Conservation (phyloP, 2,797 vertebrate genomes). For the Cuculus canorus region DNA sequence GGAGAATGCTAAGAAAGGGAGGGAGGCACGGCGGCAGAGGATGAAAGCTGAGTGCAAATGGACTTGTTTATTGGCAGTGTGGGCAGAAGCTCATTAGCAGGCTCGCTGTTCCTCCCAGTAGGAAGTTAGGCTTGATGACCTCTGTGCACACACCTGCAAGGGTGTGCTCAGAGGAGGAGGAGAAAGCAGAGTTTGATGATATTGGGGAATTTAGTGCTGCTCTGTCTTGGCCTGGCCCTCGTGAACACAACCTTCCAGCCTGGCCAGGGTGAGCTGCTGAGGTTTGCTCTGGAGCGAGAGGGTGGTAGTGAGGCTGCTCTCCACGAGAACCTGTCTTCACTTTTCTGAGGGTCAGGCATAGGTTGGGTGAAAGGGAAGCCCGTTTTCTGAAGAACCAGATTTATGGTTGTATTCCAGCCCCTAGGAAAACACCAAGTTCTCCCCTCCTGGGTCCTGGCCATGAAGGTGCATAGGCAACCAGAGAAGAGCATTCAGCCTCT, state of each 20-base stretch:
- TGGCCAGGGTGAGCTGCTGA: not conserved
- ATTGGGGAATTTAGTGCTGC: not conserved
- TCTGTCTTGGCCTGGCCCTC: not conserved
- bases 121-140: too few species aligned
- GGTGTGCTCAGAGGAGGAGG: fast-evolving
- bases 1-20: not conserved
- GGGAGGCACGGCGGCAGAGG: not conserved
- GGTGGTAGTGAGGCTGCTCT: fast-evolving
- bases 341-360: not conserved
- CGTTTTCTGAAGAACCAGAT: not conserved
- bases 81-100: not conserved
- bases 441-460: not conserved
- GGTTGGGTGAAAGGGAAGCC: not conserved
- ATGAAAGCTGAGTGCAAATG: not conserved
- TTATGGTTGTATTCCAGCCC: not conserved
- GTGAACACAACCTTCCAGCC: not conserved
- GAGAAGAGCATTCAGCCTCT: not conserved
- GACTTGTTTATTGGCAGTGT: not conserved
- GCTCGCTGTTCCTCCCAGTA: fast-evolving
- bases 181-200: not conserved
- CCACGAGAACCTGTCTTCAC: fast-evolving
- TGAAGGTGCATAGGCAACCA: not conserved
- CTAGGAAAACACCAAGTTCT: not conserved
- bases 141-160: not conserved
- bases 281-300: not conserved